Evolutionary conservation across 2,888 invertebrate species (phyloP), one percentile per base, ranked within the genome.

Genomic region (Apomyelois bistriatella): DNA sequence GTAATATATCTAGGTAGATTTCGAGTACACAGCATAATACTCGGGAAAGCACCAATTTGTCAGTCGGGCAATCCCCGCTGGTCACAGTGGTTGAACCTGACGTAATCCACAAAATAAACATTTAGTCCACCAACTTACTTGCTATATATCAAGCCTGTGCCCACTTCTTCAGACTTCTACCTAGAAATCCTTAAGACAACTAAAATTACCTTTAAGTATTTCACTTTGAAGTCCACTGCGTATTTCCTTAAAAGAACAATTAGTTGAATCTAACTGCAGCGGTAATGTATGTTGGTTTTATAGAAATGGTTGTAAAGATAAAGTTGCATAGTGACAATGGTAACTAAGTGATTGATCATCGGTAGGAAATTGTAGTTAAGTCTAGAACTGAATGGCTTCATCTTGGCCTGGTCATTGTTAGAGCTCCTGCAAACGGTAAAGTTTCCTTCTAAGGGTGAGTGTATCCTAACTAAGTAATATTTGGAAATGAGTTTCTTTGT

Each of bases 291-390:
- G 2, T 13, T 8, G 0, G 17, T 8, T 28, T 3, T 4, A 3
- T n/a, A 0, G 6, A 28, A 8, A 5, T 35, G 1, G 46, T 43
- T 17, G 37, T 17, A n/a, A 0, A 3, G 5, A 12, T 16, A 13
- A 5, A 52, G 48, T 30, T 47, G 48, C 50, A 55, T 50, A 36
- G 42, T 13, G 37, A 12, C 50, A 51, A 41, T 52, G 51, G 62
- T 62, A 62, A 52, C 58, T 57, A 58, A 58, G 65, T 71, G 72
- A 73, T 74, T 71, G 69, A 74, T 74, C 59, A 62, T 66, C 61
- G 61, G 66, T 57, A 59, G 60, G 63, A 68, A 65, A 65, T 66
- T 64, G 67, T 65, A 65, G 62, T 67, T 60, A 64, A 66, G 66
- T 65, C 65, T 63, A 62, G 64, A 63, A 57, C 59, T 58, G 62